Evolutionary conservation across 1,140 invertebrate species (phyloP), one percentile per base, ranked within the genome.

Genomic region (Drosophila asahinai): DNA sequence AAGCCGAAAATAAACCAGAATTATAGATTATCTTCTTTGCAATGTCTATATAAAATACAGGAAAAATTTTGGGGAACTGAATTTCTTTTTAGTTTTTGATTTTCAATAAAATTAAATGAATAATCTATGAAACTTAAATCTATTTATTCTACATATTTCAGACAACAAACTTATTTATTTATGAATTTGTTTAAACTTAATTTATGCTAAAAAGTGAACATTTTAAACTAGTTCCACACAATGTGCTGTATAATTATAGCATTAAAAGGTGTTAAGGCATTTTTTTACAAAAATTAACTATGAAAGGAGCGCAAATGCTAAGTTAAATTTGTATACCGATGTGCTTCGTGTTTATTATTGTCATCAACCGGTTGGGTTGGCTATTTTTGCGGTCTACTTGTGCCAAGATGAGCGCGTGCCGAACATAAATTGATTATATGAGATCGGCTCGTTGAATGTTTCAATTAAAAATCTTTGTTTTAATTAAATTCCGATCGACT

Each of bases 371-470:
- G 83, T 82, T 86, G 12, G 19, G n/a, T 64, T 54, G 30, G 47
- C 64, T 55, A 36, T 40, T 63, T 33, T 77, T 68, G 40, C 30
- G 55, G 27, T 58, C 47, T n/a, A 63, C 42, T 72, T 77, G 58
- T 73, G 81, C 74, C 62, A 45, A 54, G 47, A 55, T 15, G 33
- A 65, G 70, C 82, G 82, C 72, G 65, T 86, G 78, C 75, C 75
- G 40, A 52, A 38, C 62, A 79, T 86, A 76, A 68, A 75, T 64
- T 54, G 22, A 12, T 57, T 27, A 48, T 48, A 5, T 38, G 19
- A 27, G 11, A 15, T 33, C 36, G 2, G n/a, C 3, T 36, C 25
- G 47, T 9, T 40, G 14, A 49, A 25, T 52, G 48, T 14, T 36
- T 70, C n/a, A 54, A 70, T 70, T 43, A 27, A 14, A 70, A 71